Conservation (phyloP, 1,140 invertebrate species). For the Amphibalanus amphitrite region DNA sequence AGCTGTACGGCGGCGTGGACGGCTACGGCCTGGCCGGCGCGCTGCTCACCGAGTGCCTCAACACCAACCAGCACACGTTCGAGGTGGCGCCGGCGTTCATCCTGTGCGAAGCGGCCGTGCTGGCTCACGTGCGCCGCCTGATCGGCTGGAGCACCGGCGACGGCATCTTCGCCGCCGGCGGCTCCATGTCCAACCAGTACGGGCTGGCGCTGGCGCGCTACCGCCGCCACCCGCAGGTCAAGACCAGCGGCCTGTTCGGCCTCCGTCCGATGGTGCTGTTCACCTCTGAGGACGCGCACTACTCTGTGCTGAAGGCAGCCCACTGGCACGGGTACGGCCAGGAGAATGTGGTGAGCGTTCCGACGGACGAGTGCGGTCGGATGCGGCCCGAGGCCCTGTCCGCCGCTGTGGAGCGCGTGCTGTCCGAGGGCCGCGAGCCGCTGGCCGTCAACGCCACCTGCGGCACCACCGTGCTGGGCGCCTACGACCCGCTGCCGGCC, state of each 20-base stretch:
- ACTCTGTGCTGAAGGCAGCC: constrained; percentile 78
- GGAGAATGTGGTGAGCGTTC: constrained; percentile 55
- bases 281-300: constrained; percentile 82
- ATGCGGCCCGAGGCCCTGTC: constrained; percentile 40
- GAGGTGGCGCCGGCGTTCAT: constrained; percentile 80
- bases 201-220: constrained; percentile 80
- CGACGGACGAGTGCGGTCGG: constrained; percentile 51
- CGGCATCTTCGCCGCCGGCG: constrained; percentile 88
- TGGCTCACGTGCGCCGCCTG: constrained; percentile 62
- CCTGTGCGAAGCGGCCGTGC: constrained; percentile 57
- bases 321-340: constrained; percentile 50
- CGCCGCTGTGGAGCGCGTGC: constrained; percentile 10
- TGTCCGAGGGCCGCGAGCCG: constrained; percentile 29
- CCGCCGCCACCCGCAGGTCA: constrained; percentile 52
- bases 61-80: constrained; percentile 75
- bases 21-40: constrained; percentile 66
- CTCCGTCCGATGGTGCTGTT: constrained; percentile 51
- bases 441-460: constrained; percentile 80
- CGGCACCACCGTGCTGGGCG: constrained; percentile 51
- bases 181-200: constrained; percentile 86
- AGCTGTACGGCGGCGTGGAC: constrained; percentile 58
- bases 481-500: constrained; percentile 68
- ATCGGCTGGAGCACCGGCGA: constrained; percentile 69
- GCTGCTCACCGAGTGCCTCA: constrained; percentile 67
- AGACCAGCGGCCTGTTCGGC: constrained; percentile 51